phyloP scores from a whole-genome alignment of 2,888 invertebrate genomes.

The Cephus pulcher region DNA sequence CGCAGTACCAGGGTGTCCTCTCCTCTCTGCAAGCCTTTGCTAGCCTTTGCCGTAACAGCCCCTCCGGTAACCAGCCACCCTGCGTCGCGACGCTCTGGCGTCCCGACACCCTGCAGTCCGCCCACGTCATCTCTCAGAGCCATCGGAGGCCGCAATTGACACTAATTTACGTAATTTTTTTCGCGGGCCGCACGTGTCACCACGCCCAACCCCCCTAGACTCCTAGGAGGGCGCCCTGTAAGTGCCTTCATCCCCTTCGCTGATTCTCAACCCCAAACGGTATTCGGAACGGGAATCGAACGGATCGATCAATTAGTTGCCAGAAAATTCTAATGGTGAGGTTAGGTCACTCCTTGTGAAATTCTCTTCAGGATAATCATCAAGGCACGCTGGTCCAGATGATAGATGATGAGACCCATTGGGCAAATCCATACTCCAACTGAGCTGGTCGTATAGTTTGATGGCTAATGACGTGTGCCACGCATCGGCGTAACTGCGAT shows the following conservation, averaged over 20 bases:
- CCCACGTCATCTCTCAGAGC: conserved; percentile 50
- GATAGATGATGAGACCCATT: too few species aligned
- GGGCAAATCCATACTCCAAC: too few species aligned
- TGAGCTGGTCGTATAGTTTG: too few species aligned
- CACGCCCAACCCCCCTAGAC: conserved; percentile 10
- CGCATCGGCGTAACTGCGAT: too few species aligned
- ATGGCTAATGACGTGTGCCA: too few species aligned
- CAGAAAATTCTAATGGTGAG: conserved; percentile 39
- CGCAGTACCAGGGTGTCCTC: conserved; percentile 48
- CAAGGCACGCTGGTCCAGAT: too few species aligned
- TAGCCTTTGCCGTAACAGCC: too few species aligned
- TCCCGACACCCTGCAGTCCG: conserved; percentile 39
- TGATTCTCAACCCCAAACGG: conserved; percentile 27
- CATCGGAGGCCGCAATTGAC: conserved; percentile 52
- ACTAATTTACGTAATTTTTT: conserved; percentile 62
- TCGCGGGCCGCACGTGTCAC: conserved; percentile 46
- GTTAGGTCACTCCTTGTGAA: conserved; percentile 31
- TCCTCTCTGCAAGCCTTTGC: too few species aligned
- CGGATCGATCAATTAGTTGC: conserved; percentile 48
- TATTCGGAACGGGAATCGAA: conserved; percentile 53
- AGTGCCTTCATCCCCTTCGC: too few species aligned
- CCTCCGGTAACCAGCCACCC: conserved; percentile 7
- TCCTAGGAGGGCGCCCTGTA: too few species aligned
- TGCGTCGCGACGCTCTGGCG: conserved; percentile 29
- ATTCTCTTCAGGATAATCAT: background rate